Evolutionary conservation across 1,140 invertebrate species (phyloP).

Genomic region (Ylistrum balloti): DNA sequence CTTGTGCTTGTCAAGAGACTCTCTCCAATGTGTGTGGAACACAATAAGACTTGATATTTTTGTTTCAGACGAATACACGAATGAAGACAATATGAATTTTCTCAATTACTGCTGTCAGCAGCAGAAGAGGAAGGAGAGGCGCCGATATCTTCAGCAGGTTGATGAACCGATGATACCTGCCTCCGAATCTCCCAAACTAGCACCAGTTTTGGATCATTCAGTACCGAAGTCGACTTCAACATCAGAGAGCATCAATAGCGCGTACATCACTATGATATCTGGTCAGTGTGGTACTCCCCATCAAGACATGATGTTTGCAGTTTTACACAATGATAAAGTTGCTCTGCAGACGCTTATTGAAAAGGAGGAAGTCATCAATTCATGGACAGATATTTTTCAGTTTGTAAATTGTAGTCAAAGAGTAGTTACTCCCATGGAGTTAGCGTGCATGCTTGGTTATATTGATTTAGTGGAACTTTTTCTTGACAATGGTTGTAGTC

Average conservation of each 20-base stretch:
- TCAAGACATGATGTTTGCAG: conserved; percentile 47
- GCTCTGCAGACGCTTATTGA: conserved; percentile 43
- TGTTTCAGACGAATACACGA: background rate
- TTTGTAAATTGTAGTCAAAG: conserved; percentile 46
- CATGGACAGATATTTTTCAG: conserved; percentile 49
- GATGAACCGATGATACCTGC: background rate
- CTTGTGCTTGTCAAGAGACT: background rate
- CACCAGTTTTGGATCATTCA: conserved; percentile 30
- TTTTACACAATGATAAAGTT: conserved; percentile 40
- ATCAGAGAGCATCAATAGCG: background rate
- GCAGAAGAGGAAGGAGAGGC: conserved; percentile 3
- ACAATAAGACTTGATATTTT: background rate
- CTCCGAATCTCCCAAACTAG: background rate
- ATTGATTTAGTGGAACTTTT: conserved; percentile 69
- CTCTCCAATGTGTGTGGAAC: background rate
- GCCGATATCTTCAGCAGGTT: conserved; percentile 2
- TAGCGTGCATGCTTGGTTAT: conserved; percentile 67
- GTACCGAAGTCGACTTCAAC: background rate
- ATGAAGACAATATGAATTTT: background rate
- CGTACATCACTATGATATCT: background rate
- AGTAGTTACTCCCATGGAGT: conserved; percentile 63
- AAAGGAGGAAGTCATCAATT: background rate
- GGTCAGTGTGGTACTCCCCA: conserved; percentile 12
- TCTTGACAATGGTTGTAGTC: conserved; percentile 72
- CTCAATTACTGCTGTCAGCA: background rate